These are phyloP conservation scores for Leuciscus idus DNA, from an alignment of 2,113 vertebrate genomes.

Conservation along the genomic window DNA sequence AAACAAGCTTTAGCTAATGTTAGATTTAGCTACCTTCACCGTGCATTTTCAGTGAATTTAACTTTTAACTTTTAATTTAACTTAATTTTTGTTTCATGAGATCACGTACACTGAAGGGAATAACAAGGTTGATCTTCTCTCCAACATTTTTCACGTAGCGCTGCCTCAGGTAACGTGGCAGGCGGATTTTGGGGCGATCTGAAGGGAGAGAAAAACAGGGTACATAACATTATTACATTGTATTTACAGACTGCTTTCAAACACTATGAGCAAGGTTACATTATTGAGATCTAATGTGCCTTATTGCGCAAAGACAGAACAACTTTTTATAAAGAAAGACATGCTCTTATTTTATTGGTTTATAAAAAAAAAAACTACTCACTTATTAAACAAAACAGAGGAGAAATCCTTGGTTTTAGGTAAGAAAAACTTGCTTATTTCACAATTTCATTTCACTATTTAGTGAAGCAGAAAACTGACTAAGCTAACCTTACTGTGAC, in stretches of 20 bases:
- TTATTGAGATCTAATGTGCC: not conserved
- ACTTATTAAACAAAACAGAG: not conserved
- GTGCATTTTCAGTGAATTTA: not conserved
- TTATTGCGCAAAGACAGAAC: not conserved
- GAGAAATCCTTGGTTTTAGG: not conserved
- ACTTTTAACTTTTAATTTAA: too few relatives aligned
- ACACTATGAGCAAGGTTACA: not conserved
- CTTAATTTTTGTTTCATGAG: not conserved
- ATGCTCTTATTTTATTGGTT: not conserved
- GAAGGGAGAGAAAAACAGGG: not conserved
- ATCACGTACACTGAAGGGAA: slow-evolving; percentile 89
- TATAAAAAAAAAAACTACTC: not conserved
- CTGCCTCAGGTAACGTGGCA: slow-evolving; percentile 89
- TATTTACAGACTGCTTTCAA: not conserved
- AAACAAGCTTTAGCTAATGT: too few relatives aligned
- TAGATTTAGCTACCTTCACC: too few relatives aligned
- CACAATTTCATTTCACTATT: not conserved
- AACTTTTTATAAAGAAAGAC: not conserved
- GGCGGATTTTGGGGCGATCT: slow-evolving; percentile 91
- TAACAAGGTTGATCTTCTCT: slow-evolving; percentile 86
- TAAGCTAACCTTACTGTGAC: not conserved
- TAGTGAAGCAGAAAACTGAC: not conserved
- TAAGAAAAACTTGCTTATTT: not conserved
- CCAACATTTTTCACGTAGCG: slow-evolving; percentile 82
- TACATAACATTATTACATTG: not conserved